Base-by-base conservation (phyloP, 2,888 invertebrate genomes). In the Andrena trimmerana region DNA sequence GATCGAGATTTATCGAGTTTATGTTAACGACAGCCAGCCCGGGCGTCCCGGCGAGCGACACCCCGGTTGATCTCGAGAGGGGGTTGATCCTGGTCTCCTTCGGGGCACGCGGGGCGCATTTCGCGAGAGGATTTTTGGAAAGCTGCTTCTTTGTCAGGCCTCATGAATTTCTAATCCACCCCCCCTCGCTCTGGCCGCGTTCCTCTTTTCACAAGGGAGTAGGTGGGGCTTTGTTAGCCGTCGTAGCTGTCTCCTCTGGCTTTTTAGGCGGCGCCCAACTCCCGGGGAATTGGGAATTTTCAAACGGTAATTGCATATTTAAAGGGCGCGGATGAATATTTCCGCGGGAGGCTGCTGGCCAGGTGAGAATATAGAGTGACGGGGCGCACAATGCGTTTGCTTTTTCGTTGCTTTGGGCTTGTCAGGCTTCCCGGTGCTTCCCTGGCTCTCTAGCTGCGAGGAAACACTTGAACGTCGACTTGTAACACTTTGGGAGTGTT, bases 1-100 rank as follows among this genome's bases (percentile, higher is more conserved):
- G 78, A 76, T 81, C 79, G 81, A 81, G 85, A 87, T 87, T 85
- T 83, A 87, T 87, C 85, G 86, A 67, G 73, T 80, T 86, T 83
- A 85, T 76, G 86, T 86, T 87, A 85, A 86, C 81, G 86, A 84
- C 59, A 57, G 57, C 57, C 20, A 8, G 52, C 20, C 42, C 31
- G 20, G 54, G 31, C 42, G 36, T 69, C 24, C 76, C 5, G 16
- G 31, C 10, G 29, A 63, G 54, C 66, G 57, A 84, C 78, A 81
- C 70, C 57, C 24, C 13, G 24, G 54, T 67, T 69, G 76, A 79
- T 83, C 83, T 70, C 75, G 77, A 62, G 73, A n/a, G 48, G 52
- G n/a, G 27, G 10, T 27, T 60, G 71, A 69, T 65, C 52, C 72
- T 52, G 50, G 48, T 6, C 76, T 71, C 63, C 72, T 70, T 67